These are phyloP conservation scores for Rhorus exstirpatorius DNA, from an alignment of 2,888 invertebrate species.

Conservation along the genomic window DNA sequence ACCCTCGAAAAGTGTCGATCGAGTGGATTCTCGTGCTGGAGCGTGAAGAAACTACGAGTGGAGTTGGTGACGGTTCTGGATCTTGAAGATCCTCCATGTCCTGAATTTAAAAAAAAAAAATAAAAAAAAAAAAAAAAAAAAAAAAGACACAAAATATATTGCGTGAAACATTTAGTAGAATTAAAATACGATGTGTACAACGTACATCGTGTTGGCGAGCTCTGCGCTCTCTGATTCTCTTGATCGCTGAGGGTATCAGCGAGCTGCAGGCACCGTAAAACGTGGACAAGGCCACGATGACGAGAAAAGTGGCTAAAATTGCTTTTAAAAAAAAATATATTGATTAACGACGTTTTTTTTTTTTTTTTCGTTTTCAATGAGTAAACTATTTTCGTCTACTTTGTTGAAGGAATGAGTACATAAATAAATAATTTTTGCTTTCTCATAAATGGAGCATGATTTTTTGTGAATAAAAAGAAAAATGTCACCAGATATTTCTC, in stretches of 20 bases:
- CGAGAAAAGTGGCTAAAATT: slow-evolving; percentile 78
- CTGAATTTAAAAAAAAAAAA: slow-evolving; percentile 71
- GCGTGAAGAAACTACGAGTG: slow-evolving; percentile 78
- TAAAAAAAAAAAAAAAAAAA: slow-evolving; percentile 22
- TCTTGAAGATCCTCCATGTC: slow-evolving; percentile 80
- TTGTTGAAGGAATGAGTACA: too few relatives aligned
- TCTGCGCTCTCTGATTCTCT: slow-evolving; percentile 44
- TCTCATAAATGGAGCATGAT: too few relatives aligned
- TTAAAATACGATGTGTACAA: not conserved
- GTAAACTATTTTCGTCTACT: too few relatives aligned
- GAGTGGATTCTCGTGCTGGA: slow-evolving; percentile 82
- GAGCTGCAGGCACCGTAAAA: slow-evolving; percentile 40
- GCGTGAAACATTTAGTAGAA: slow-evolving; percentile 6
- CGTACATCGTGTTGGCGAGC: slow-evolving; percentile 52
- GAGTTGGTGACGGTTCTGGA: slow-evolving; percentile 72
- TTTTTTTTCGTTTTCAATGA: too few relatives aligned
- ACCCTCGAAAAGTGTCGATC: slow-evolving; percentile 86
- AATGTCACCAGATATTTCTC: too few relatives aligned
- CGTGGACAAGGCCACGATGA: slow-evolving; percentile 68
- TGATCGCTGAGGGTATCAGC: slow-evolving; percentile 45
- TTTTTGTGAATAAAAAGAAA: too few relatives aligned
- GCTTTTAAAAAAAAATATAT: slow-evolving; percentile 76
- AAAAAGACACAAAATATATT: not conserved
- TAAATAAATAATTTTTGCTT: too few relatives aligned
- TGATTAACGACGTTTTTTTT: not conserved